Conservation (phyloP, 2,113 vertebrate species). For the Acinonyx jubatus region DNA sequence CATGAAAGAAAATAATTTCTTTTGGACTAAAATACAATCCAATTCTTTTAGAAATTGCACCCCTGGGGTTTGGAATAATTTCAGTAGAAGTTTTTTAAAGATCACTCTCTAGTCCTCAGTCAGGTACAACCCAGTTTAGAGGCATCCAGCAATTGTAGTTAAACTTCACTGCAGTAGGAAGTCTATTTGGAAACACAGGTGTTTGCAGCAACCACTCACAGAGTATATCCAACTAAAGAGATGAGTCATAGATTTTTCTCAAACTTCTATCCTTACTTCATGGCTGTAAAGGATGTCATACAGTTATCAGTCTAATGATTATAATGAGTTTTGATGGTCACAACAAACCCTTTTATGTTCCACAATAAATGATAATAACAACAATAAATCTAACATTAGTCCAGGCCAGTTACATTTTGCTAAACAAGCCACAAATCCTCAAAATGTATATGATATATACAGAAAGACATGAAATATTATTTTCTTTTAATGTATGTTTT, state of each 20-base stretch:
- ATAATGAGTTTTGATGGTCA: not conserved
- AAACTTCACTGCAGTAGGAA: not conserved
- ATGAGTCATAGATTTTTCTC: not conserved
- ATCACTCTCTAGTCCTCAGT: not conserved
- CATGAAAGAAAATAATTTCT: conserved; percentile 6
- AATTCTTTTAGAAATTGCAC: not conserved
- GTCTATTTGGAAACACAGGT: not conserved
- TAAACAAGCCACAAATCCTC: not conserved
- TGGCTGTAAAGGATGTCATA: not conserved
- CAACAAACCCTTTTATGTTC: not conserved
- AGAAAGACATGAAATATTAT: not conserved
- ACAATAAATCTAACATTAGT: not conserved
- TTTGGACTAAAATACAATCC: not conserved
- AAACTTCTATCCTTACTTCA: not conserved
- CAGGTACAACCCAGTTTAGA: not conserved
- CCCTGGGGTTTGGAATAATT: not conserved
- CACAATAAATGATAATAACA: not conserved
- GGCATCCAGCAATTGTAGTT: not conserved
- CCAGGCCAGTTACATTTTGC: not conserved
- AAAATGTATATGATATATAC: not conserved
- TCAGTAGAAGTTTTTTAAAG: not conserved
- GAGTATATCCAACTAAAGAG: not conserved
- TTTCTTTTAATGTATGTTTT: not conserved
- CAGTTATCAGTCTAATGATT: not conserved
- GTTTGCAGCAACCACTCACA: not conserved